These are phyloP conservation scores for Petrocephalus microphthalmus DNA, from an alignment of 2,113 vertebrate genomes.

Conservation along the genomic window DNA sequence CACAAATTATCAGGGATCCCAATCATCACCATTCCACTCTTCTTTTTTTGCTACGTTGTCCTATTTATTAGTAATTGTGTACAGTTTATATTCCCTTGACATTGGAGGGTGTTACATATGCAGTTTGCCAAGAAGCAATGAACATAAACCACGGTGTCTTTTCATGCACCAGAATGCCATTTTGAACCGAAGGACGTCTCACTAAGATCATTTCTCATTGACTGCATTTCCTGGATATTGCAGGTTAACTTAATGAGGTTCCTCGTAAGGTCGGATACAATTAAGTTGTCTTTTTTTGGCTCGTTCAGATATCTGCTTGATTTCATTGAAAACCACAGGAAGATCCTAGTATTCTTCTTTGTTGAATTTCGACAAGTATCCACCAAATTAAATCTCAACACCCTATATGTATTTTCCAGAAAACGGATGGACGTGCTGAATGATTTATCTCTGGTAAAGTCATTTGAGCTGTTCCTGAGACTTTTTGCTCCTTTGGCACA, in stretches of 20 bases:
- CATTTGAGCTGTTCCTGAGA: not conserved
- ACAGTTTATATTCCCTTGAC: not conserved
- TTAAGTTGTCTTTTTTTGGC: not conserved
- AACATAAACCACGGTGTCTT: not conserved
- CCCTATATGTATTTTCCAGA: not conserved
- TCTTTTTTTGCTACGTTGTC: not conserved
- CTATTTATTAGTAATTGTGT: not conserved
- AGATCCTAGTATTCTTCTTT: not conserved
- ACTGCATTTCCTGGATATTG: not conserved
- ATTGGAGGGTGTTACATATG: not conserved
- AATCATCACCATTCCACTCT: not conserved
- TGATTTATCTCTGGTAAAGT: not conserved
- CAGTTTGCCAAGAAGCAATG: constrained; percentile 6
- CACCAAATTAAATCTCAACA: not conserved
- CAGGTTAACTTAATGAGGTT: not conserved
- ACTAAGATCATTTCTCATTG: not conserved
- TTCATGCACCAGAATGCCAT: not conserved
- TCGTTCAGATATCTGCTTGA: not conserved
- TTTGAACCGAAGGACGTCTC: not conserved
- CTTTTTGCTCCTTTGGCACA: not conserved
- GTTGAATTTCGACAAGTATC: not conserved
- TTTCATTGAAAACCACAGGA: not conserved
- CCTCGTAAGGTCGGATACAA: not conserved
- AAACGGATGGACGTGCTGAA: not conserved
- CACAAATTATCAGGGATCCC: not conserved